These are phyloP conservation scores for Trachelus iudaicus DNA, from an alignment of 2,888 invertebrate species.

Conservation along the genomic window DNA sequence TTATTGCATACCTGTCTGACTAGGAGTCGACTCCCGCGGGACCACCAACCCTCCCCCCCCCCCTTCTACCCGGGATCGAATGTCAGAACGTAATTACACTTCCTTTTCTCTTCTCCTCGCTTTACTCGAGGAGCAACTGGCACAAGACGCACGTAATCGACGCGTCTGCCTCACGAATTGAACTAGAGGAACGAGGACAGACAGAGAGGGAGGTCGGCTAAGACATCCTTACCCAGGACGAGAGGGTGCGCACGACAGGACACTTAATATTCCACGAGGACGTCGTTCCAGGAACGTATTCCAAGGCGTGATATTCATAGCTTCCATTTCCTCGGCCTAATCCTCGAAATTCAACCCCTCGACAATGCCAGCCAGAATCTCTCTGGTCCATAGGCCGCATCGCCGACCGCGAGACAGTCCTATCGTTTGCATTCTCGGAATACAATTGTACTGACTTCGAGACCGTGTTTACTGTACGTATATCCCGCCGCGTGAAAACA, in stretches of 20 bases:
- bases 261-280: conserved; percentile 53
- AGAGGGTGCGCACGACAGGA: background rate
- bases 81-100: background rate
- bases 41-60: no score
- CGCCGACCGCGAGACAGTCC: conserved; percentile 28
- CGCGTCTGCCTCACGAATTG: background rate
- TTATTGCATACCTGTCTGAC: conserved; percentile 32
- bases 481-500: background rate
- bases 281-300: conserved; percentile 43
- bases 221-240: background rate
- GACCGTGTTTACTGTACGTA: background rate
- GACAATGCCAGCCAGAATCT: conserved; percentile 14
- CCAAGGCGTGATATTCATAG: conserved; percentile 40
- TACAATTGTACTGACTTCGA: background rate
- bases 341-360: conserved; percentile 43
- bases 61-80: background rate
- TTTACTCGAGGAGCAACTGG: background rate
- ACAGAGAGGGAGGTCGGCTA: background rate
- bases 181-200: background rate
- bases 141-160: background rate
- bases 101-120: background rate
- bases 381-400: background rate
- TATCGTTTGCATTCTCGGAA: conserved; percentile 36
- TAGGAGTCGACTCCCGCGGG: background rate
- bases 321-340: conserved; percentile 47